Conservation (phyloP, 2,888 invertebrate genomes). For the Chrysolina haemoptera region DNA sequence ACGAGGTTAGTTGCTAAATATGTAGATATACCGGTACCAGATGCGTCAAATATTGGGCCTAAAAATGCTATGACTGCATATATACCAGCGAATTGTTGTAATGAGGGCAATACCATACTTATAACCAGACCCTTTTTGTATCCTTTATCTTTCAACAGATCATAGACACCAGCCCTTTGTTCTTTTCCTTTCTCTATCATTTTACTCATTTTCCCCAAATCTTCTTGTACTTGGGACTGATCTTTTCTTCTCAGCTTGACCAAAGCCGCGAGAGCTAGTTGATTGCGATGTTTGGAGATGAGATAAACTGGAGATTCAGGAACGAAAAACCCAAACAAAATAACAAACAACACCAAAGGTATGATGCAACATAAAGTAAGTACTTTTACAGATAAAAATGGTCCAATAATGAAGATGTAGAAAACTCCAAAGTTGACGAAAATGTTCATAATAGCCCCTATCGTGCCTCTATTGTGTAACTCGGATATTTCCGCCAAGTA, state of each 20-base stretch:
- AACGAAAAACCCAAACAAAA: conserved; percentile 47
- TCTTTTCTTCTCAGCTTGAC: conserved; percentile 68
- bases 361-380: conserved; percentile 52
- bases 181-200: conserved; percentile 37
- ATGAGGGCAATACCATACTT: conserved; percentile 83
- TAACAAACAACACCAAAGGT: conserved; percentile 53
- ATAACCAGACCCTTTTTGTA: conserved; percentile 75
- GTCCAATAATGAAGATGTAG: conserved; percentile 79
- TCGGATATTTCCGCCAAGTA: conserved; percentile 90
- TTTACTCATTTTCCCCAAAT: conserved; percentile 37
- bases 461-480: conserved; percentile 82
- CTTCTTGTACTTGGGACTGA: conserved; percentile 39
- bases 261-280: conserved; percentile 75
- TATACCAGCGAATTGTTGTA: conserved; percentile 85
- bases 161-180: conserved; percentile 38
- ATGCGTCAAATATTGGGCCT: conserved; percentile 78
- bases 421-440: conserved; percentile 79
- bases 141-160: conserved; percentile 41
- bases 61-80: conserved; percentile 86
- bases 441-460: conserved; percentile 79
- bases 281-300: conserved; percentile 69
- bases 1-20: conserved; percentile 81
- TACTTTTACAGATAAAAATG: conserved; percentile 61
- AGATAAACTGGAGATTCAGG: conserved; percentile 59
- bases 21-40: conserved; percentile 76